Conservation (phyloP, 1,140 invertebrate species). For the Chironomus striatipennis region DNA sequence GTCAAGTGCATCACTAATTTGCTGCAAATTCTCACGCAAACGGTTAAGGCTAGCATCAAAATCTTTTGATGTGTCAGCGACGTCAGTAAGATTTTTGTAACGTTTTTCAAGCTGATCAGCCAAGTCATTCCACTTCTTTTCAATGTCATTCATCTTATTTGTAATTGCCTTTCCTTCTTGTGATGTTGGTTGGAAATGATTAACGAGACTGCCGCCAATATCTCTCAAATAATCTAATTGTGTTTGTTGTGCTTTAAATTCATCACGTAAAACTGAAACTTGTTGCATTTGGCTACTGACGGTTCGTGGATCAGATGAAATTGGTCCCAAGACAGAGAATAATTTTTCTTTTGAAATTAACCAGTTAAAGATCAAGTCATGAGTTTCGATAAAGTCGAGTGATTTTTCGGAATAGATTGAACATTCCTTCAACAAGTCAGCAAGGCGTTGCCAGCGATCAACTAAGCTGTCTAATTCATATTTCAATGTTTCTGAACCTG, state of each 20-base stretch:
- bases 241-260: constrained; percentile 83
- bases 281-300: constrained; percentile 92
- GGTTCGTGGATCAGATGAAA: constrained; percentile 88
- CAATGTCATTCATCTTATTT: constrained; percentile 53
- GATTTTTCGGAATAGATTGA: constrained; percentile 81
- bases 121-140: constrained; percentile 72
- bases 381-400: constrained; percentile 84
- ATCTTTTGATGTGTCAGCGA: constrained; percentile 79
- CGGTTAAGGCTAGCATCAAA: constrained; percentile 81
- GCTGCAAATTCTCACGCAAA: constrained; percentile 69
- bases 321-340: constrained; percentile 87
- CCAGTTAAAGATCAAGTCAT: constrained; percentile 81
- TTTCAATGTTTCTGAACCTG: constrained; percentile 70
- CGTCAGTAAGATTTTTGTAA: constrained; percentile 75
- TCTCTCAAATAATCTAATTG: constrained; percentile 77
- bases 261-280: constrained; percentile 85
- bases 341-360: constrained; percentile 88
- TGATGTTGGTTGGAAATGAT: constrained; percentile 58
- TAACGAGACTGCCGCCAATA: constrained; percentile 65
- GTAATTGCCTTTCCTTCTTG: constrained; percentile 63
- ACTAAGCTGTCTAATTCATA: constrained; percentile 73
- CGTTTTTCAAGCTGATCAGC: constrained; percentile 66
- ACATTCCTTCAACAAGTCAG: constrained; percentile 75
- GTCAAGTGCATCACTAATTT: constrained; percentile 80
- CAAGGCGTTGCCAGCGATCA: constrained; percentile 77